These are phyloP conservation scores for Spinus pinus DNA, from an alignment of 2,797 vertebrate genomes.

Conservation along the genomic window DNA sequence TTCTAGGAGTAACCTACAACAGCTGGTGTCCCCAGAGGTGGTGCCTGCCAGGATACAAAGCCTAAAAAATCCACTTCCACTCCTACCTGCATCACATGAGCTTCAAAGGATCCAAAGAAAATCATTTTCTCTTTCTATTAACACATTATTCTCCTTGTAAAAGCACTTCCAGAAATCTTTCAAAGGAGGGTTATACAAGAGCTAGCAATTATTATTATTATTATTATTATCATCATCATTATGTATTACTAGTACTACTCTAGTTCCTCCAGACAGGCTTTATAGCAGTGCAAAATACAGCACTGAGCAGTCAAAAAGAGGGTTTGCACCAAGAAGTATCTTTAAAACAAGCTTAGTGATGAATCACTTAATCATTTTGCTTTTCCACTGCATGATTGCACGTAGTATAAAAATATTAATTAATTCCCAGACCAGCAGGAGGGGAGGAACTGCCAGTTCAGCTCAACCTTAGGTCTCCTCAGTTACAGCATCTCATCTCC, in stretches of 20 bases:
- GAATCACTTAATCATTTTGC: not conserved
- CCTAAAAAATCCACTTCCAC: not conserved
- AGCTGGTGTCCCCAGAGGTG: not conserved
- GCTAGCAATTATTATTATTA: not conserved
- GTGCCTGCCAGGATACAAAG: not conserved
- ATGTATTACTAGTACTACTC: not conserved
- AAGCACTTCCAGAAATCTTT: not conserved
- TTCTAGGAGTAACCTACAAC: not conserved
- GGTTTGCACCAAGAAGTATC: not conserved
- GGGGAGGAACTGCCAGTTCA: not conserved
- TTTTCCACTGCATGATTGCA: not conserved
- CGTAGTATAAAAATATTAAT: not conserved
- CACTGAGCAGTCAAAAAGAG: not conserved
- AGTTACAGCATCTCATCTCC: not conserved
- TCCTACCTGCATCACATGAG: not conserved
- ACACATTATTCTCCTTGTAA: not conserved
- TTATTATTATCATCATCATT: not conserved
- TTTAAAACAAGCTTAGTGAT: not conserved
- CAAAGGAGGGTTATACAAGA: not conserved
- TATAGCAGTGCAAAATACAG: not conserved
- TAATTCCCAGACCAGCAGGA: conserved; percentile 8
- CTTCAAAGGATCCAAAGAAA: not conserved
- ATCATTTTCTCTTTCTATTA: not conserved
- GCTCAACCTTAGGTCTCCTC: conserved; percentile 7
- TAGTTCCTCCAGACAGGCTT: not conserved